These are phyloP conservation scores for Platorchestia sp. DNA, from an alignment of 1,140 invertebrate genomes.

Conservation along the genomic window DNA sequence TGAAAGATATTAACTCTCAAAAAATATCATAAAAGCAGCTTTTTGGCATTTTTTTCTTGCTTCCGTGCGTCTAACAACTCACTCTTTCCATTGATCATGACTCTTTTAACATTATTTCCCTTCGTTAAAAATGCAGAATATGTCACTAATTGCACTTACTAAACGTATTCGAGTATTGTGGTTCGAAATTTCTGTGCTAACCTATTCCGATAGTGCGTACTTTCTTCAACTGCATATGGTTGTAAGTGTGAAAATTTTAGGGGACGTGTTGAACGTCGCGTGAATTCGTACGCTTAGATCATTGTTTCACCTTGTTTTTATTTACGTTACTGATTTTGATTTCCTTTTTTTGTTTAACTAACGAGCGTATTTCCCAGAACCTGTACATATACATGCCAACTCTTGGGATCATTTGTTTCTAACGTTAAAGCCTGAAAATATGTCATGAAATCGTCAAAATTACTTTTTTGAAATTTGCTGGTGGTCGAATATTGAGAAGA, in stretches of 20 bases:
- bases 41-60: not conserved
- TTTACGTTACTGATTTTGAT: not conserved
- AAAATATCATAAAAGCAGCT: no score
- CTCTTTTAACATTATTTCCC: not conserved
- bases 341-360: not conserved
- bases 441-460: not conserved
- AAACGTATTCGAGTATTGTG: not conserved
- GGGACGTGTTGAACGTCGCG: not conserved
- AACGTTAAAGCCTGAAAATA: not conserved
- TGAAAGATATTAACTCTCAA: no score
- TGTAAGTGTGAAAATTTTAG: not conserved
- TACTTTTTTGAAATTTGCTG: not conserved
- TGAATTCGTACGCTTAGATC: not conserved
- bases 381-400: not conserved
- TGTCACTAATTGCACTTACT: not conserved
- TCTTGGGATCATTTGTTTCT: not conserved
- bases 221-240: not conserved
- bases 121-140: not conserved
- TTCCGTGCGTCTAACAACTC: not conserved
- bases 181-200: not conserved
- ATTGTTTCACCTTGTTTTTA: not conserved
- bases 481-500: not conserved
- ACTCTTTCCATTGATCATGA: not conserved
- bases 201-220: not conserved
- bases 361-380: not conserved